phyloP scores from a whole-genome alignment of 2,113 vertebrate species.

The Rhynchomys soricoides region DNA sequence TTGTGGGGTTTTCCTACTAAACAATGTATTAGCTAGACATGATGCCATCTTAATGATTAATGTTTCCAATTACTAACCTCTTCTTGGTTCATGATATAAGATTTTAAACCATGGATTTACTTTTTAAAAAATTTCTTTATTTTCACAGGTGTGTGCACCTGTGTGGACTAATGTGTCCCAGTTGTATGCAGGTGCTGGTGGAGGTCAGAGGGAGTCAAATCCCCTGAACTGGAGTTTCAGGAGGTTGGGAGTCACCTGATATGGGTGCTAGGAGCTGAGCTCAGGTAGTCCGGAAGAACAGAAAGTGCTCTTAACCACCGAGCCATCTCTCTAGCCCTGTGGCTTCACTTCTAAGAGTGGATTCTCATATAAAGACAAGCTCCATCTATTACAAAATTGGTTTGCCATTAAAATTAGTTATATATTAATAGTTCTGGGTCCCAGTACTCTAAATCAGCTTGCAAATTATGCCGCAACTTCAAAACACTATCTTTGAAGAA shows the following conservation, averaged over 20 bases:
- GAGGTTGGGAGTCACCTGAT: not conserved
- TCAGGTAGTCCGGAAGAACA: not conserved
- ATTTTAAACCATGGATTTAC: slow-evolving; percentile 34
- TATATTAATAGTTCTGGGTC: slow-evolving; percentile 28
- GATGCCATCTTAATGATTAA: slow-evolving; percentile 50
- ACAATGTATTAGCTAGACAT: slow-evolving; percentile 40
- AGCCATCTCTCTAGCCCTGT: not conserved
- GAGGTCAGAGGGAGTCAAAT: too few species aligned
- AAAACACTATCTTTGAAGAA: slow-evolving; percentile 43
- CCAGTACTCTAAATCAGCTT: slow-evolving; percentile 43
- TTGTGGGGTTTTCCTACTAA: not conserved
- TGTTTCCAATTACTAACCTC: slow-evolving; percentile 17
- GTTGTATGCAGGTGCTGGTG: not conserved
- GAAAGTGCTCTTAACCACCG: not conserved
- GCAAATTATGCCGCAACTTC: slow-evolving; percentile 29
- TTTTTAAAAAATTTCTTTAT: not conserved
- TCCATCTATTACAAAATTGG: slow-evolving; percentile 31
- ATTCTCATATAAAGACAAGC: slow-evolving; percentile 16
- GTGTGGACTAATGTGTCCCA: not conserved
- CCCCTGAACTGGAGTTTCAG: not conserved
- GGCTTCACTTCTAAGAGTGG: slow-evolving; percentile 29
- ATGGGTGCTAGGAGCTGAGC: not conserved
- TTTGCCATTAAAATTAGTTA: slow-evolving; percentile 56
- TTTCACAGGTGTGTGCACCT: not conserved
- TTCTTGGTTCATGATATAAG: not conserved